Evolutionary conservation across 2,113 vertebrate species (phyloP).

Genomic region (Pelvicachromis taeniatus): DNA sequence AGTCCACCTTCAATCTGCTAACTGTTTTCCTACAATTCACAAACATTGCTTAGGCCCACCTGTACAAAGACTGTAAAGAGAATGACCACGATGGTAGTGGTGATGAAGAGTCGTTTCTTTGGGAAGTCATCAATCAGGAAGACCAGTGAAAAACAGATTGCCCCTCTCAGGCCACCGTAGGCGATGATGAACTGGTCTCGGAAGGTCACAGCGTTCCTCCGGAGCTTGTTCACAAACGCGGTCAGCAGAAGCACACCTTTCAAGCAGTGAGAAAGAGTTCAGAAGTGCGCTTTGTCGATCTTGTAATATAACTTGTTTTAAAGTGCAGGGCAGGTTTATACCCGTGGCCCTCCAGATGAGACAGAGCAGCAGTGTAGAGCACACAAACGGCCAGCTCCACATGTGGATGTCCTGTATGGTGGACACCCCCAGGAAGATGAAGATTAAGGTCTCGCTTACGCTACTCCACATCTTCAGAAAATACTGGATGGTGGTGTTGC

Average conservation of each 20-base stretch:
- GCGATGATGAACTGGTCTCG: conserved; percentile 84
- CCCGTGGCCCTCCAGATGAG: conserved; percentile 78
- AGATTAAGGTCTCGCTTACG: conserved; percentile 80
- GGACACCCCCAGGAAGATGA: conserved; percentile 83
- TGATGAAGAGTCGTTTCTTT: conserved; percentile 82
- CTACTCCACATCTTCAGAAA: conserved; percentile 88
- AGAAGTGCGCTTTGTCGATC: not conserved
- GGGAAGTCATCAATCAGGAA: conserved; percentile 81
- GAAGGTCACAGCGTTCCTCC: conserved; percentile 75
- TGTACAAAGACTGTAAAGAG: conserved; percentile 84
- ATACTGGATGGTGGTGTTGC: conserved; percentile 81
- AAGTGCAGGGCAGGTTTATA: conserved; percentile 1
- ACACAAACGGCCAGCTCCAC: conserved; percentile 81
- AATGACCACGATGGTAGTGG: conserved; percentile 81
- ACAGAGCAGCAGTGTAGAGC: conserved; percentile 79
- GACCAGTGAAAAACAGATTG: conserved; percentile 83
- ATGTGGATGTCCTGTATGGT: conserved; percentile 79
- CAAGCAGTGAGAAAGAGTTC: not conserved
- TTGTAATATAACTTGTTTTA: not conserved
- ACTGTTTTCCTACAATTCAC: not conserved
- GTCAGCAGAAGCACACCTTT: conserved; percentile 80
- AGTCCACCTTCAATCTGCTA: too few species aligned
- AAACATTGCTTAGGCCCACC: conserved; percentile 35
- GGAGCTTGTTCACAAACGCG: conserved; percentile 78
- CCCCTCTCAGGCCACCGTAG: conserved; percentile 77